Conservation (phyloP, 2,797 vertebrate species). For the Loriculus beryllinus region DNA sequence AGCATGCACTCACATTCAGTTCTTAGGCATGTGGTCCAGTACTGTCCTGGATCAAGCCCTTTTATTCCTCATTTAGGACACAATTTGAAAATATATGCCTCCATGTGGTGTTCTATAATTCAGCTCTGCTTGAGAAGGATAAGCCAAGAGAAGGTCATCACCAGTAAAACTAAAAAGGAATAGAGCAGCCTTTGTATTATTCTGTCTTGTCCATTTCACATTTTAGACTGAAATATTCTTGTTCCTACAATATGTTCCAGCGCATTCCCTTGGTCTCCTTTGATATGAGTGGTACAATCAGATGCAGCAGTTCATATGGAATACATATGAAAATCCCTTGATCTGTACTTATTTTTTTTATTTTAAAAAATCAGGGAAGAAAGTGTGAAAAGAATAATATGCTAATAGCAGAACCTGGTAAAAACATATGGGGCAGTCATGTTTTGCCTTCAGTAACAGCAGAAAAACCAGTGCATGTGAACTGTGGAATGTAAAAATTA, state of each 20-base stretch:
- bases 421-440: not conserved
- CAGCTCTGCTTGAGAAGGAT: not conserved
- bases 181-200: not conserved
- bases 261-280: not conserved
- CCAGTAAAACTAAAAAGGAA: not conserved
- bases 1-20: not conserved
- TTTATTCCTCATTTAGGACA: slow-evolving; percentile 6
- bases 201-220: not conserved
- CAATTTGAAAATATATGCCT: slow-evolving; percentile 32
- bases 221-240: not conserved
- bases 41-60: not conserved
- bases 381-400: not conserved
- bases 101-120: slow-evolving; percentile 22
- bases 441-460: not conserved
- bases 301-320: not conserved
- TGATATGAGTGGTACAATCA: not conserved
- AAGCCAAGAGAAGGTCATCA: not conserved
- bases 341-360: not conserved
- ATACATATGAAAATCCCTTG: not conserved
- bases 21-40: not conserved
- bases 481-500: not conserved
- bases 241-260: not conserved
- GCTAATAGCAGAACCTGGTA: not conserved
- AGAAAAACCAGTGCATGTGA: not conserved
- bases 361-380: not conserved